Conservation (phyloP, 2,888 invertebrate species). For the Merodon equestris region DNA sequence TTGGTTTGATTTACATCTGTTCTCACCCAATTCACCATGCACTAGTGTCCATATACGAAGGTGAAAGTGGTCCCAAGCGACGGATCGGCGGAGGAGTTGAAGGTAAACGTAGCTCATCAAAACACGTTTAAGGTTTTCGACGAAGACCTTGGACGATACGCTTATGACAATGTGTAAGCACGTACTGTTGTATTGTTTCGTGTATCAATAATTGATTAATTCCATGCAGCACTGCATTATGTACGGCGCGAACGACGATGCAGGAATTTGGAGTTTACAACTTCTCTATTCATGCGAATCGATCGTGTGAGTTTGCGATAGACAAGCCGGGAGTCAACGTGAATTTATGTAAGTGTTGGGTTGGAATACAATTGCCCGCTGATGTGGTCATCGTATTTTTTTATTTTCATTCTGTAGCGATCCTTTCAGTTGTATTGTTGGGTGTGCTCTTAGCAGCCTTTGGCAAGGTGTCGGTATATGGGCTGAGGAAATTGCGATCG, state of each 20-base stretch:
- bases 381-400: too few species aligned
- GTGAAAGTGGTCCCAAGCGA: slow-evolving; percentile 75
- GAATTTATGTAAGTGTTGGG: slow-evolving; percentile 79
- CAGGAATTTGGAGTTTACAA: slow-evolving; percentile 88
- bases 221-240: slow-evolving; percentile 81
- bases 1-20: background rate
- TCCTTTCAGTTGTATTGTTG: slow-evolving; percentile 74
- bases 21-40: background rate
- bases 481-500: slow-evolving; percentile 71
- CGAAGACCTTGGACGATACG: slow-evolving; percentile 79
- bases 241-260: slow-evolving; percentile 79
- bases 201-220: background rate
- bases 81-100: slow-evolving; percentile 75
- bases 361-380: background rate
- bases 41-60: slow-evolving; percentile 83
- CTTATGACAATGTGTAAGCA: slow-evolving; percentile 76
- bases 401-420: slow-evolving; percentile 68
- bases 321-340: slow-evolving; percentile 85
- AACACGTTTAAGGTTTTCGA: slow-evolving; percentile 82
- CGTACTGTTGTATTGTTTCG: slow-evolving; percentile 28
- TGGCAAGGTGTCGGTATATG: slow-evolving; percentile 70
- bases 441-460: slow-evolving; percentile 71
- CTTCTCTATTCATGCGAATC: slow-evolving; percentile 80
- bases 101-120: slow-evolving; percentile 80
- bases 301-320: slow-evolving; percentile 81